phyloP scores from a whole-genome alignment of 2,113 vertebrate species.

The Myrmecobius fasciatus region DNA sequence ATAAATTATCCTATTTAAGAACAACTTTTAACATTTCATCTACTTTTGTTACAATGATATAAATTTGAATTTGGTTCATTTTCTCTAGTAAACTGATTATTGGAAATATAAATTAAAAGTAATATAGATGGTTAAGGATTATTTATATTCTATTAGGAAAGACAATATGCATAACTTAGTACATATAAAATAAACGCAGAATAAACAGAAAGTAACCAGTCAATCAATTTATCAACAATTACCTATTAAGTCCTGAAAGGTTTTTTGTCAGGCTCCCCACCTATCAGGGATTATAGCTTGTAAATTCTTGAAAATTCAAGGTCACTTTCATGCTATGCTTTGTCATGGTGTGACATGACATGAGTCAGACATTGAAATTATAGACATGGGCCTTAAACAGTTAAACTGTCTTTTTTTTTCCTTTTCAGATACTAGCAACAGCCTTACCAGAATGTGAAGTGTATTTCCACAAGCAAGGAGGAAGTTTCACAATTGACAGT shows the following conservation, averaged over 20 bases:
- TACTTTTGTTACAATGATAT: background rate
- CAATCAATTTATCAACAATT: background rate
- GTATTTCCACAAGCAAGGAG: slow-evolving; percentile 88
- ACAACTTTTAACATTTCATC: background rate
- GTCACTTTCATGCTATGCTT: background rate
- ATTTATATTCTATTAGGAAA: background rate
- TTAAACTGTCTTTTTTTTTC: slow-evolving; percentile 37
- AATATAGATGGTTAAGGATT: background rate
- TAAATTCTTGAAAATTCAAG: background rate
- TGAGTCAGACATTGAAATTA: background rate
- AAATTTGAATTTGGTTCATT: background rate
- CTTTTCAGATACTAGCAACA: slow-evolving; percentile 81
- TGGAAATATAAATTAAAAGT: background rate
- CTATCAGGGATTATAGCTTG: background rate
- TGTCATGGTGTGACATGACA: background rate
- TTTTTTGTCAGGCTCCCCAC: background rate
- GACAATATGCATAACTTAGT: background rate
- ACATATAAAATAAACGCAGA: background rate
- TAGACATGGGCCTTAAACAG: background rate
- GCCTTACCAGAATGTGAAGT: slow-evolving; percentile 86
- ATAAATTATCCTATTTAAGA: background rate
- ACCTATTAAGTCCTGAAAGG: background rate
- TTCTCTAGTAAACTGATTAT: background rate
- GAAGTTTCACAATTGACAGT: slow-evolving; percentile 86
- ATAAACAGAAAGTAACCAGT: background rate